Evolutionary conservation across 2,797 vertebrate species (phyloP).

Genomic region (Hozukius guyotensis): DNA sequence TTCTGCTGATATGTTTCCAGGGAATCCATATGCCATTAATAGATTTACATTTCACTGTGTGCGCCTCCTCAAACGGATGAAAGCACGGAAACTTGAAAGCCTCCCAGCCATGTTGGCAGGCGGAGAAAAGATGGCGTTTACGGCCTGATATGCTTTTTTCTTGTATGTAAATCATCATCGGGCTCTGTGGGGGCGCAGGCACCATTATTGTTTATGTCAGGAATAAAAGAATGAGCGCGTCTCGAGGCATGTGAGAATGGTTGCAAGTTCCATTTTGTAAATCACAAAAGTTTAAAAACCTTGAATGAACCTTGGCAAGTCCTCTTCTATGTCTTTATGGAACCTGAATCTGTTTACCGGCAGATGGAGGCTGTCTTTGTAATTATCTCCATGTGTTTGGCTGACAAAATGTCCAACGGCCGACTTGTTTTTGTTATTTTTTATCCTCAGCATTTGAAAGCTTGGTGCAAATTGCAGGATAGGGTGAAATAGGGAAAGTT

Average conservation of each 20-base stretch:
- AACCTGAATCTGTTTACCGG: conserved; percentile 11
- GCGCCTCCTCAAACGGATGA: conserved; percentile 27
- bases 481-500: conserved; percentile 7
- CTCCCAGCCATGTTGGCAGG: conserved; percentile 5
- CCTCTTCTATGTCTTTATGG: background rate
- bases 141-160: background rate
- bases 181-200: background rate
- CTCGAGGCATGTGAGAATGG: background rate
- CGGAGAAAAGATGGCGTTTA: background rate
- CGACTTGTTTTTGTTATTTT: background rate
- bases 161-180: background rate
- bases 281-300: background rate
- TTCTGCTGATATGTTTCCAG: background rate
- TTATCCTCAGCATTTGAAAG: conserved; percentile 2
- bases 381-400: conserved; percentile 55
- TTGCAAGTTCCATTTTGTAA: background rate
- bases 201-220: background rate
- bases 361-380: conserved; percentile 17
- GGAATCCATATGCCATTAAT: conserved; percentile 16
- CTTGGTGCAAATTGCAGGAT: conserved; percentile 16
- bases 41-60: conserved; percentile 3
- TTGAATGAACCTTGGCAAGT: background rate
- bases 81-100: conserved; percentile 35
- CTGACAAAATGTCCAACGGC: conserved; percentile 19
- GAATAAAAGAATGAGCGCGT: background rate